Evolutionary conservation across 2,888 invertebrate genomes (phyloP), one percentile per base, ranked within the genome.

Genomic region (Barypeithes pellucidus): DNA sequence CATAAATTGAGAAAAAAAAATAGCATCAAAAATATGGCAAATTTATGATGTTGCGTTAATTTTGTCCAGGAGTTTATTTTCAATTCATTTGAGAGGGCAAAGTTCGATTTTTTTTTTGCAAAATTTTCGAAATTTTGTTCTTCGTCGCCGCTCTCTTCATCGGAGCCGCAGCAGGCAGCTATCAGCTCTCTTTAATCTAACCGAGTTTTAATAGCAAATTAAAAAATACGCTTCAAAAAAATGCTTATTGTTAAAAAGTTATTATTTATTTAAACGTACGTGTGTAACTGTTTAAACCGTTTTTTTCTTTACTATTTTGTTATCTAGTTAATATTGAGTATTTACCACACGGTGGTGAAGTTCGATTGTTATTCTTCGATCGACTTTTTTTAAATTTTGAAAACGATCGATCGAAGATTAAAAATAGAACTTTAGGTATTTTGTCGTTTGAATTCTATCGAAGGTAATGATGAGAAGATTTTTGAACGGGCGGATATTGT

Each of bases 321-420:
- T 72, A 72, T 66, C 54, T 72, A 72, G 67, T 72, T 72, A 47
- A 60, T 72, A 61, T 67, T 29, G 43, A 50, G 68, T 47, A 45
- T 62, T 67, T 67, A 29, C 63, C 63, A 63, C 36, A 29, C 8
- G 16, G 43, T 50, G 36, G 47, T 50, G n/a, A n/a, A n/a, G n/a
- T n/a, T n/a, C n/a, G n/a, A n/a, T n/a, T n/a, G n/a, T n/a, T n/a
- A n/a, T n/a, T n/a, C n/a, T n/a, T n/a, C n/a, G n/a, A n/a, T n/a
- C n/a, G n/a, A n/a, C n/a, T n/a, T n/a, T n/a, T n/a, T n/a, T n/a
- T n/a, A n/a, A n/a, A n/a, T n/a, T n/a, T n/a, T n/a, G n/a, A n/a
- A n/a, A n/a, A n/a, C n/a, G n/a, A n/a, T n/a, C n/a, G n/a, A n/a
- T n/a, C n/a, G n/a, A n/a, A n/a, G n/a, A n/a, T n/a, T n/a, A n/a